Conservation (phyloP, 2,797 vertebrate species). For the Graptemys geographica region DNA sequence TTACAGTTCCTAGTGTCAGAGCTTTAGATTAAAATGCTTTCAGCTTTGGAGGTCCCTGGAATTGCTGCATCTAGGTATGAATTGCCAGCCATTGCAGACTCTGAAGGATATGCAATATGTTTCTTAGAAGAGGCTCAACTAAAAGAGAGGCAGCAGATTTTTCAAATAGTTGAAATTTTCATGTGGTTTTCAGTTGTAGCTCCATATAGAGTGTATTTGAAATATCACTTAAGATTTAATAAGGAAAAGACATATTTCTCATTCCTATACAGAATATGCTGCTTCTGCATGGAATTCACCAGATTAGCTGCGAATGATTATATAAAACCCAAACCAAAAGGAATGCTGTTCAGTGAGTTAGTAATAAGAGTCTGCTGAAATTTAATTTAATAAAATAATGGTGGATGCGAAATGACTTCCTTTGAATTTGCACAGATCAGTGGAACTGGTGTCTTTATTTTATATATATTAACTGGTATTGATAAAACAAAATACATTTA, state of each 20-base stretch:
- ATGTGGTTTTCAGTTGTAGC: not conserved
- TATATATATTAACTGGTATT: not conserved
- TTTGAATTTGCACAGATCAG: not conserved
- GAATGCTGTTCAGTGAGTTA: not conserved
- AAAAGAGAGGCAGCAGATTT: not conserved
- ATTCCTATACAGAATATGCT: not conserved
- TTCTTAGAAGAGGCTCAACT: not conserved
- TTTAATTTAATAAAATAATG: not conserved
- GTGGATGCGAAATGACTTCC: not conserved
- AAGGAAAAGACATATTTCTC: not conserved
- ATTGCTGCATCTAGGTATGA: not conserved
- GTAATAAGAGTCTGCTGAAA: not conserved
- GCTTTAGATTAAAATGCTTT: not conserved
- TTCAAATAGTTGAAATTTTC: not conserved
- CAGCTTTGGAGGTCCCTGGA: not conserved
- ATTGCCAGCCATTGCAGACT: not conserved
- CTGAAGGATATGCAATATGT: not conserved
- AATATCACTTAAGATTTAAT: not conserved
- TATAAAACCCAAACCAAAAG: not conserved
- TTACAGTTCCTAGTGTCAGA: not conserved
- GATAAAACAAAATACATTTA: not conserved
- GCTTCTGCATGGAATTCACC: not conserved
- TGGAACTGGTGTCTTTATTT: not conserved
- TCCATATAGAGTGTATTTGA: not conserved
- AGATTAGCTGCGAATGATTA: not conserved